phyloP scores from a whole-genome alignment of 2,797 vertebrate species.

The Micrastur ruficollis region DNA sequence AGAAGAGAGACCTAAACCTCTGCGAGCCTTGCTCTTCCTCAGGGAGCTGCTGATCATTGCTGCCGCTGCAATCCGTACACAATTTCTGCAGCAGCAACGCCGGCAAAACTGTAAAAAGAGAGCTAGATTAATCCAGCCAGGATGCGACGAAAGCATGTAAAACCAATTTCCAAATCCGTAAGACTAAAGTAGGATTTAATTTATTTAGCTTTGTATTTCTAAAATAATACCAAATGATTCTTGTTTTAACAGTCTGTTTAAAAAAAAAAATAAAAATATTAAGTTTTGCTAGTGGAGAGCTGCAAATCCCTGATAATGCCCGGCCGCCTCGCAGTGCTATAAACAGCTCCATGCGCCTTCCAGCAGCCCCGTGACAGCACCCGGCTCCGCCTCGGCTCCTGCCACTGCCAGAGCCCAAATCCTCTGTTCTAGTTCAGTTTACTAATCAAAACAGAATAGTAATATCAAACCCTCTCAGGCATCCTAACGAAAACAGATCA shows the following conservation, averaged over 20 bases:
- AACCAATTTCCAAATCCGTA: constrained; percentile 23
- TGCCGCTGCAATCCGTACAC: not conserved
- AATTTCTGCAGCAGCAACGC: not conserved
- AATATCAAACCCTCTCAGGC: not conserved
- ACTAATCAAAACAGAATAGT: not conserved
- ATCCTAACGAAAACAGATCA: not conserved
- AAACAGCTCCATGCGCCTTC: not conserved
- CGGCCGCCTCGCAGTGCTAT: not conserved
- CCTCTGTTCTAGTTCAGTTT: not conserved
- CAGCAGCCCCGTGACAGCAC: not conserved
- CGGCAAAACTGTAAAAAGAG: not conserved
- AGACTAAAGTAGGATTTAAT: constrained; percentile 10
- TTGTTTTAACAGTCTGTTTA: not conserved
- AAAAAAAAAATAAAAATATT: not conserved
- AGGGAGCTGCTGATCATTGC: not conserved
- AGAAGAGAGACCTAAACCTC: not conserved
- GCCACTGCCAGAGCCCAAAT: not conserved
- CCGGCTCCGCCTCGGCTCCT: rapidly evolving
- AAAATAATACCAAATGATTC: constrained; percentile 21
- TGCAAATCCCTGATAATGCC: constrained; percentile 5
- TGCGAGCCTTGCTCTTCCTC: not conserved
- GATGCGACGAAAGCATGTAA: constrained; percentile 19
- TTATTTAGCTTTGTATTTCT: constrained; percentile 2
- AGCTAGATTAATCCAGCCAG: constrained; percentile 27
- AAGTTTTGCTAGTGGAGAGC: not conserved